Evolutionary conservation across 2,113 vertebrate species (phyloP).

Genomic region (Carlito syrichta): DNA sequence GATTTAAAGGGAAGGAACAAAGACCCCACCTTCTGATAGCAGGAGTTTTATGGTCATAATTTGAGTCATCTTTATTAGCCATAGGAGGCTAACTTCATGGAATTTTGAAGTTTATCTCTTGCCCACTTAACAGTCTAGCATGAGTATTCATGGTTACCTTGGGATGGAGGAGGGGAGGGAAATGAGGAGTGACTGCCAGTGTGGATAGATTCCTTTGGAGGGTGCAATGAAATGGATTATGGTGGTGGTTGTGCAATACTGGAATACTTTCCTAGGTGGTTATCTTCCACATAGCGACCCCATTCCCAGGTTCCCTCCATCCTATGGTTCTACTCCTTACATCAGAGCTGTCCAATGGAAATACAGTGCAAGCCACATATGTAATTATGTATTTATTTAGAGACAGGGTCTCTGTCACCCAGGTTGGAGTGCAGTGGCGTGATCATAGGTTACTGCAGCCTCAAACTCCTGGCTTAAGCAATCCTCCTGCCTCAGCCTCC

Average conservation of each 20-base stretch:
- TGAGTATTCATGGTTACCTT: not conserved
- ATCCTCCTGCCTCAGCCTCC: not conserved
- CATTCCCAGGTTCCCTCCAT: not conserved
- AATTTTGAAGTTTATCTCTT: not conserved
- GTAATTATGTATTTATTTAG: not conserved
- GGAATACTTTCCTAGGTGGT: not conserved
- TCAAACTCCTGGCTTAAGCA: not conserved
- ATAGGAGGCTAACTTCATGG: not conserved
- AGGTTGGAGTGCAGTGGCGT: not conserved
- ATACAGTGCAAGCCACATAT: not conserved
- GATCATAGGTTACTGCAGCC: not conserved
- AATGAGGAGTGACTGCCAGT: not conserved
- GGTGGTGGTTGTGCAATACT: not conserved
- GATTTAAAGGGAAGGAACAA: not conserved
- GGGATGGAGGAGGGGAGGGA: not conserved
- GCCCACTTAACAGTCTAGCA: fast-evolving
- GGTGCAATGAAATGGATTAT: not conserved
- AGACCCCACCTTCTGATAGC: not conserved
- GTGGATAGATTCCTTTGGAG: not conserved
- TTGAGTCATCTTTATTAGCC: not conserved
- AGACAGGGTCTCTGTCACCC: not conserved
- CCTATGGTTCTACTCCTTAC: not conserved
- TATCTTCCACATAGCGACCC: not conserved
- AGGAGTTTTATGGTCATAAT: not conserved
- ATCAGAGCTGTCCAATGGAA: not conserved